A percentile compares a stretch with the other conserved stretches of the same genome.
These are phyloP conservation scores for Sericinus montela DNA, from an alignment of 2,888 invertebrate genomes.

Conservation along the genomic window DNA sequence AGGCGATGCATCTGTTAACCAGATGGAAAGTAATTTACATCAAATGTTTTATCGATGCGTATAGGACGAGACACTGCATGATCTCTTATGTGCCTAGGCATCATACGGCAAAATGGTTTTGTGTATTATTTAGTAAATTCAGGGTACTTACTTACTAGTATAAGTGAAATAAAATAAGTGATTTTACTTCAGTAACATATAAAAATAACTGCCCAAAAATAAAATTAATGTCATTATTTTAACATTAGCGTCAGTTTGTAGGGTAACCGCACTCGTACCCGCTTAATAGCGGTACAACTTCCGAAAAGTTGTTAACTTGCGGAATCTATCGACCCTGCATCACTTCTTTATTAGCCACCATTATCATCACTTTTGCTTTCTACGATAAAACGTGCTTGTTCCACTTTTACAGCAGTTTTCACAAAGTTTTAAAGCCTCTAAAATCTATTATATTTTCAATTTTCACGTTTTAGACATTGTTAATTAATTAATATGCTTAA, in stretches of 20 bases:
- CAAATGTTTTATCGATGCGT: too few species aligned
- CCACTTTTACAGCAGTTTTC: constrained; percentile 63
- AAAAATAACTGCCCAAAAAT: neutral
- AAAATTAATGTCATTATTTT: constrained; percentile 19
- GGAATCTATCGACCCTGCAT: constrained; percentile 67
- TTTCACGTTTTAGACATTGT: constrained; percentile 22
- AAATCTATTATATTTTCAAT: constrained; percentile 64
- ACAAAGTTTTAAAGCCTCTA: constrained; percentile 59
- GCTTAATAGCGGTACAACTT: constrained; percentile 61
- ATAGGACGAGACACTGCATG: too few species aligned
- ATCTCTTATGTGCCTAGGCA: too few species aligned
- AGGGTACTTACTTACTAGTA: too few species aligned
- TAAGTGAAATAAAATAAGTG: too few species aligned
- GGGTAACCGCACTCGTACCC: constrained; percentile 51
- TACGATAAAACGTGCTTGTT: constrained; percentile 72
- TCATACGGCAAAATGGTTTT: too few species aligned
- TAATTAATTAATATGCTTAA: neutral
- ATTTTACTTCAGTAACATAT: too few species aligned
- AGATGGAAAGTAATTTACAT: too few species aligned
- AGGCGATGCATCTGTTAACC: too few species aligned
- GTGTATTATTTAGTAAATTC: too few species aligned
- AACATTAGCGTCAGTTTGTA: constrained; percentile 37
- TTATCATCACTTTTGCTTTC: constrained; percentile 71
- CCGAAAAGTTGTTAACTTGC: constrained; percentile 72
- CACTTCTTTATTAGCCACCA: constrained; percentile 72